Evolutionary conservation across 2,113 vertebrate species (phyloP).

Genomic region (Eurypyga helias): DNA sequence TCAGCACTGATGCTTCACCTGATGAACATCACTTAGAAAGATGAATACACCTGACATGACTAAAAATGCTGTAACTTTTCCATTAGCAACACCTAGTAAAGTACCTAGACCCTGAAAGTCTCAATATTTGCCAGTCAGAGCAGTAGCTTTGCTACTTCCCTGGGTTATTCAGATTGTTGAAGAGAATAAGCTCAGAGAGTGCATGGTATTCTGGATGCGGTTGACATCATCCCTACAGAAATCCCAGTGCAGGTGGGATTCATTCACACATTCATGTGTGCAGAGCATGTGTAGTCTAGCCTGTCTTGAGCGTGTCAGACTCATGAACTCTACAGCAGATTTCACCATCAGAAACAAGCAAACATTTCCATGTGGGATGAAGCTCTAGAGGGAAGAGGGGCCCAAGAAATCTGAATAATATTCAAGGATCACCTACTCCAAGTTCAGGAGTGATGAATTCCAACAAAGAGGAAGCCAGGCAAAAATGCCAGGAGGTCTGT

Average conservation of each 20-base stretch:
- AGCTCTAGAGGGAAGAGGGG: too few species aligned
- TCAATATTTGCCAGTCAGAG: not conserved
- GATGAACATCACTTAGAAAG: not conserved
- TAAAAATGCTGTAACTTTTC: not conserved
- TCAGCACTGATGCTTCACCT: not conserved
- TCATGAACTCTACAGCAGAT: not conserved
- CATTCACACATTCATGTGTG: not conserved
- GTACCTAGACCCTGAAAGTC: not conserved
- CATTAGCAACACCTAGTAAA: not conserved
- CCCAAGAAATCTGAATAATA: too few species aligned
- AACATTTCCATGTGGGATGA: too few species aligned
- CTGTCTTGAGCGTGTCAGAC: not conserved
- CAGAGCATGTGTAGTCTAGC: not conserved
- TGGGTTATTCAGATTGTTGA: not conserved
- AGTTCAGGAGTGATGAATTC: too few species aligned
- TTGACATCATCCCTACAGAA: not conserved
- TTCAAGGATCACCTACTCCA: too few species aligned
- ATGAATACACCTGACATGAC: not conserved
- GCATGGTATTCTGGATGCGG: not conserved
- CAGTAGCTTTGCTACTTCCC: not conserved
- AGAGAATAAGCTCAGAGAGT: not conserved
- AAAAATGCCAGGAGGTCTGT: too few species aligned
- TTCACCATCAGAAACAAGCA: not conserved
- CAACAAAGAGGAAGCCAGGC: too few species aligned
- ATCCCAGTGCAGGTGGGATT: not conserved